These are phyloP conservation scores for Capitulum mitella DNA, from an alignment of 2,888 invertebrate species.

Conservation along the genomic window DNA sequence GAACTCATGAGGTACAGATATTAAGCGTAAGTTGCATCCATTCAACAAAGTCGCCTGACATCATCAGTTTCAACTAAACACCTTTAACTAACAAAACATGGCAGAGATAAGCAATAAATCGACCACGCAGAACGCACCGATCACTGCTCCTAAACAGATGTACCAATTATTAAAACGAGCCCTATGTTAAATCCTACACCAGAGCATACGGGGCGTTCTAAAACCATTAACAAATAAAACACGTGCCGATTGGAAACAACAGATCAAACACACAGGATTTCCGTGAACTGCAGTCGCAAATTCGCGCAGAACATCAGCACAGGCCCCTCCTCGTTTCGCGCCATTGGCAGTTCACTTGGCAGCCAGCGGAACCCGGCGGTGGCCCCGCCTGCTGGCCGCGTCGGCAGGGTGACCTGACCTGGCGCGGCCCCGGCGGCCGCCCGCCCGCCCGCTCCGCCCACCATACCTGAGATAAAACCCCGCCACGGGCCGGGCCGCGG, in stretches of 20 bases:
- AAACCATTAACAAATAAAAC: slow-evolving; percentile 3
- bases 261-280: too few species aligned
- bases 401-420: not conserved
- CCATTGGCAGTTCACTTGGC: not conserved
- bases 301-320: not conserved
- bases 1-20: slow-evolving; percentile 16
- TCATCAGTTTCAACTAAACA: not conserved
- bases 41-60: not conserved
- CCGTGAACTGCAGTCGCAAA: too few species aligned
- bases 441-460: not conserved
- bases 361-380: too few species aligned
- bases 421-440: not conserved
- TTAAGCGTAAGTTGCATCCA: slow-evolving; percentile 11
- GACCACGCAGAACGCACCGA: not conserved
- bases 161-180: slow-evolving; percentile 15
- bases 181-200: slow-evolving; percentile 10
- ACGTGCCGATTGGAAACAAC: not conserved
- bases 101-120: not conserved
- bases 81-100: not conserved
- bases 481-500: not conserved
- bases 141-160: not conserved
- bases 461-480: not conserved
- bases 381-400: not conserved
- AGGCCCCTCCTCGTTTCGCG: not conserved
- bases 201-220: not conserved